Evolutionary conservation across 2,797 vertebrate genomes (phyloP).

Genomic region (Semaprochilodus insignis): DNA sequence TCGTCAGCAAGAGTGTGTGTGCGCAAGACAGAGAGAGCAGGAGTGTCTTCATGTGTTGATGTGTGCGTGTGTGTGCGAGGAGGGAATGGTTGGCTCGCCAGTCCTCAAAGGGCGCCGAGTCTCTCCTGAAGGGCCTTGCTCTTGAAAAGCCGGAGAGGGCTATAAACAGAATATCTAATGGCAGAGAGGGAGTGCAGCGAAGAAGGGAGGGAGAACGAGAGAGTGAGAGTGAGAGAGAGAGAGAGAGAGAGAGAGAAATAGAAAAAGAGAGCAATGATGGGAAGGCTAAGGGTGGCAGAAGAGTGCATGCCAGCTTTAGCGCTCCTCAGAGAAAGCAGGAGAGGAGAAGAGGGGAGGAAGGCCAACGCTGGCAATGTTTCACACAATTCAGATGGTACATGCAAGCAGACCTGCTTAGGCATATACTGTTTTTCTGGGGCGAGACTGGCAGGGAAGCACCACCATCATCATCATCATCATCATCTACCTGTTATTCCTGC

Average conservation of each 20-base stretch:
- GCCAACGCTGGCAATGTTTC: constrained; percentile 81
- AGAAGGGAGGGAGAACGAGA: constrained; percentile 63
- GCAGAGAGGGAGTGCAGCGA: constrained; percentile 69
- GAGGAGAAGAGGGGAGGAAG: constrained; percentile 67
- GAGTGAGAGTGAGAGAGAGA: constrained; percentile 14
- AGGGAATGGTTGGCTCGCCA: constrained; percentile 78
- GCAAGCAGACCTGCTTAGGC: constrained; percentile 16
- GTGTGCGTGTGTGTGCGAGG: constrained; percentile 49
- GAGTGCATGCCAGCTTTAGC: constrained; percentile 77
- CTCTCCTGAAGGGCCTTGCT: constrained; percentile 79
- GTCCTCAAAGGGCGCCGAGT: constrained; percentile 81
- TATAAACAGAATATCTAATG: constrained; percentile 88
- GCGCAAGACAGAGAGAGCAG: background rate
- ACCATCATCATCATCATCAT: background rate
- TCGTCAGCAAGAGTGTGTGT: constrained; percentile 60
- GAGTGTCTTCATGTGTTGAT: constrained; percentile 47
- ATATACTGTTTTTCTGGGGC: constrained; percentile 49
- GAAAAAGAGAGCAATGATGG: constrained; percentile 71
- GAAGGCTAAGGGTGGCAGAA: constrained; percentile 74
- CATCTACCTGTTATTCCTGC: background rate
- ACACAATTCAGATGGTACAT: constrained; percentile 62
- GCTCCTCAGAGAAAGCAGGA: constrained; percentile 73
- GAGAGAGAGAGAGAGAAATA: constrained; percentile 30
- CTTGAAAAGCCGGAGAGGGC: constrained; percentile 77
- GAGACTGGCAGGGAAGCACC: background rate